Base-by-base conservation (phyloP, 2,797 vertebrate species). In the Sebastiscus albofasciatus region DNA sequence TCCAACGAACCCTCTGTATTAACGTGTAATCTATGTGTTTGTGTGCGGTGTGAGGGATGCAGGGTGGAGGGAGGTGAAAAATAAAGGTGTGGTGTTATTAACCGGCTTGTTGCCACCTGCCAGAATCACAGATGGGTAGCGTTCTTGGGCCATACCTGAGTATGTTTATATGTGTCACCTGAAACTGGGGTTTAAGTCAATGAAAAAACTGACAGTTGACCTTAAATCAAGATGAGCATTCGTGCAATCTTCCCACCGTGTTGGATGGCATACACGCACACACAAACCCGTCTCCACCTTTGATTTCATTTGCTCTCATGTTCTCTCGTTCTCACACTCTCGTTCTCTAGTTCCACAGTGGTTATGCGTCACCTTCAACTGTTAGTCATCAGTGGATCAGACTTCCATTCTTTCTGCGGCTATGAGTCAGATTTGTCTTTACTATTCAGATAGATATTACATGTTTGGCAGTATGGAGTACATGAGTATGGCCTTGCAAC, bases 31-130 rank as follows among this genome's bases (percentile, higher is more conserved):
- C 34, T n/a, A 33, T 9, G 70, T 49, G 34, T 75, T 73, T 54
- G 36, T 69, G 58, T 36, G 20, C 39, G 27, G 55, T 66, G 80
- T 60, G 60, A 26, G 24, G n/a, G 39, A 46, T 22, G 20, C 3
- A 6, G 31, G 56, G 39, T 82, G 56, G 55, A 88, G 36, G 42
- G 8, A 9, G 33, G 22, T 54, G 42, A 64, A 77, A 36, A 80
- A 67, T 70, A 58, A 91, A 83, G 92, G 91, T 90, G 89, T 90
- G 90, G 87, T 22, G 42, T 81, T 83, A 79, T 89, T 86, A 92
- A 86, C 58, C 75, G 81, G 82, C 93, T 90, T 94, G 95, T 94
- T 75, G 67, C 88, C 83, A 92, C 93, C 88, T 94, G 94, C 84
- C 89, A 90, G 55, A 85, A 75, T 83, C 86, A 83, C 80, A 94